phyloP scores from a whole-genome alignment of 2,888 invertebrate genomes.

The Sarcophaga rosellei region DNA sequence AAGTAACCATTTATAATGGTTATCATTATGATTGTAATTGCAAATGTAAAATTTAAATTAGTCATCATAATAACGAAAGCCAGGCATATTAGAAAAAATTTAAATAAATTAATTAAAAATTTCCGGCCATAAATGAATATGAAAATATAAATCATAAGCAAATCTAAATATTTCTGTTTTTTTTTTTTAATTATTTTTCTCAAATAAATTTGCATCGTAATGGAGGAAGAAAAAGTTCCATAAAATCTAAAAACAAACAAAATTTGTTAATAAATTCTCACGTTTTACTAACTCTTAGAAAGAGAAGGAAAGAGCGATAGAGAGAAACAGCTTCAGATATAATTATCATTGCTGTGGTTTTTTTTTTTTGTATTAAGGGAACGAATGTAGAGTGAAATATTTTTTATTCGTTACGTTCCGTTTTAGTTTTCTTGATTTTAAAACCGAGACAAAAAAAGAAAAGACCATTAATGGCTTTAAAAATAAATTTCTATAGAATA shows the following conservation, averaged over 20 bases:
- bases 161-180: not conserved
- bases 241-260: not conserved
- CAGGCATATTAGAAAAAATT: conserved; percentile 3
- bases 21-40: not conserved
- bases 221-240: too few relatives aligned
- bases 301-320: not conserved
- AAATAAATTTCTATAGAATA: not conserved
- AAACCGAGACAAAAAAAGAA: not conserved
- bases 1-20: conserved; percentile 3
- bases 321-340: not conserved
- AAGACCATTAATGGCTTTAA: conserved; percentile 33
- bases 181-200: not conserved
- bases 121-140: conserved; percentile 30
- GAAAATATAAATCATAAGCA: conserved; percentile 5
- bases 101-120: conserved; percentile 37
- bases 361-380: conserved; percentile 2
- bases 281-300: conserved; percentile 50
- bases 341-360: not conserved
- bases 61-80: conserved; percentile 41
- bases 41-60: conserved; percentile 42
- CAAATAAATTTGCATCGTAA: not conserved
- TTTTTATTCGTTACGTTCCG: conserved; percentile 23
- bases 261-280: conserved; percentile 44
- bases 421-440: conserved; percentile 6
- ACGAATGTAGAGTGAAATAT: not conserved